Percentiles rank a stretch among this genome's conserved stretches.
Evolutionary conservation across 2,113 vertebrate genomes (phyloP).

Genomic region (Pseudolaguvia tuberculata): DNA sequence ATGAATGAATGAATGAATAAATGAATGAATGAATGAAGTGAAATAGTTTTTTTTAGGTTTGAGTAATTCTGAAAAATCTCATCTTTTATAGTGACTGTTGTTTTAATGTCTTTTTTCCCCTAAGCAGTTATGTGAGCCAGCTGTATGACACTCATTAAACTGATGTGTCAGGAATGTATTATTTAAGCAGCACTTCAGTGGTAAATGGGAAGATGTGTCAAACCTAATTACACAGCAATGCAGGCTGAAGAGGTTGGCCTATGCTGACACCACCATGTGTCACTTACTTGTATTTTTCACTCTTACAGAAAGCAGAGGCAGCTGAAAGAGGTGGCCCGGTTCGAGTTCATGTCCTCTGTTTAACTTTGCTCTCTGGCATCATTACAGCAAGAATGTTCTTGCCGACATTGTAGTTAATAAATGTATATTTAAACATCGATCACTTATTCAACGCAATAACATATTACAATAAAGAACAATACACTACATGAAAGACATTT

Average conservation of each 20-base stretch:
- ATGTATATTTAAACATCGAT: background rate
- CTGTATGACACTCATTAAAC: background rate
- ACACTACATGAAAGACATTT: background rate
- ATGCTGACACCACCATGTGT: slow-evolving; percentile 15
- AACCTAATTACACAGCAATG: slow-evolving; percentile 14
- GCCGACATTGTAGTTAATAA: background rate
- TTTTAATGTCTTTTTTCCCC: background rate
- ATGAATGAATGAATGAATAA: too few relatives aligned
- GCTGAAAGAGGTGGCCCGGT: background rate
- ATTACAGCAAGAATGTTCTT: too few relatives aligned
- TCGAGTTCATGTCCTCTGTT: slow-evolving; percentile 19
- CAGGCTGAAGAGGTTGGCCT: slow-evolving; percentile 11
- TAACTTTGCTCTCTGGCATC: background rate
- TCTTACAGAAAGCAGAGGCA: background rate
- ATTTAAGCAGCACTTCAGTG: slow-evolving; percentile 9
- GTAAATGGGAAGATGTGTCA: slow-evolving; percentile 16
- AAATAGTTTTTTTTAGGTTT: too few relatives aligned
- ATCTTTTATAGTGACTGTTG: background rate
- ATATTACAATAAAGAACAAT: slow-evolving; percentile 11
- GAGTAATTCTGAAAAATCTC: background rate
- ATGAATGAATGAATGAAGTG: too few relatives aligned
- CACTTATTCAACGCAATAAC: background rate
- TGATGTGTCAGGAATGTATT: slow-evolving; percentile 16
- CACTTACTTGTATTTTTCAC: slow-evolving; percentile 20
- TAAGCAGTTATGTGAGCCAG: slow-evolving; percentile 6